Base-by-base conservation (phyloP, 1,140 invertebrate species). In the Littorina saxatilis region DNA sequence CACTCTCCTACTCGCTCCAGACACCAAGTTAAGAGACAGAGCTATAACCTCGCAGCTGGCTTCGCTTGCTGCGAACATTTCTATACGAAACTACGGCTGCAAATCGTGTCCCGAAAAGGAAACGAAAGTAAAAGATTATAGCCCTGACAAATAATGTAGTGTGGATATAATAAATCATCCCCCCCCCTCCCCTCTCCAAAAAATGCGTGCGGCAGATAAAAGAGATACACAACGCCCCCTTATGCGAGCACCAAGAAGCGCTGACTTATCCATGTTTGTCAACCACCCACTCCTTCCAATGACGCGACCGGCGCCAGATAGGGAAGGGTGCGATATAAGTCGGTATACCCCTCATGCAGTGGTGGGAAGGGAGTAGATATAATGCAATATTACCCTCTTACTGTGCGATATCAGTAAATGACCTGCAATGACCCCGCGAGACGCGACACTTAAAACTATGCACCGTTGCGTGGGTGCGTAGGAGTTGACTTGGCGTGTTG, bases 51-150 rank as follows among this genome's bases (percentile, higher is more conserved):
- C 39, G 27, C 23, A 23, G 29, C 13, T n/a, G 3, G 13, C 63
- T 9, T 13, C 17, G 13, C 9, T 7, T 7, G 40, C 39, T 27
- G 9, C 40, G 20, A 52, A 47, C 47, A 73, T 29, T 47, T 73
- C 23, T 13, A 27, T 73, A 52, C 70, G 70, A 73, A 73, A 73
- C 70, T 73, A 73, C 47, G 70, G 70, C 40, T 29, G 27, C 29
- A 27, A 73, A 73, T 50, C 40, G 70, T 73, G 35, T 39, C 9
- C 35, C 15, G 35, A 13, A 13, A 37, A 35, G 35, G 35, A 15
- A 27, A 68, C 1, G 4, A 13, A 68, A 39, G 2, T 15, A 39
- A 15, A 1, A 13, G 37, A 35, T 9, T 23, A 35, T 39, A 68
- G 35, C 2, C 66, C 2, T 27, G 7, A 63, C 61, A 63, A 35